Conservation (phyloP, 2,888 invertebrate genomes). For the Matsumyia berberina region DNA sequence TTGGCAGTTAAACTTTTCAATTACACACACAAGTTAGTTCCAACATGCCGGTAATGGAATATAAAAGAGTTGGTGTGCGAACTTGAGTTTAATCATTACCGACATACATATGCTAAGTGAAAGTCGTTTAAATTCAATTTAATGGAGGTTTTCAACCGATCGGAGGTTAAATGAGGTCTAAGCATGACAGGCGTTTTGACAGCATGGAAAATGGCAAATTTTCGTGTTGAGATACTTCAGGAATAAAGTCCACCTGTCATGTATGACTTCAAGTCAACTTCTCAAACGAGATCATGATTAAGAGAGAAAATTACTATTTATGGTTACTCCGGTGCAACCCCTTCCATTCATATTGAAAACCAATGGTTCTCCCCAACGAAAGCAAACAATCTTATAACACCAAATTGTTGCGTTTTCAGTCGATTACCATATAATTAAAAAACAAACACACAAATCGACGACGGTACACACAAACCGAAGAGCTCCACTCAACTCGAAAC, state of each 20-base stretch:
- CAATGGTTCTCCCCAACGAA: constrained; percentile 21
- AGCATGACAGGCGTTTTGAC: no score
- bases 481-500: constrained; percentile 53
- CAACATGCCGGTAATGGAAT: constrained; percentile 1
- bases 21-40: constrained; percentile 10
- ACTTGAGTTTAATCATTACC: not conserved
- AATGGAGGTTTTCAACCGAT: no score
- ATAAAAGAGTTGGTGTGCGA: constrained; percentile 22
- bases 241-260: constrained; percentile 9
- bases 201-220: no score
- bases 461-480: constrained; percentile 15
- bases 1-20: constrained; percentile 21
- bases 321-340: constrained; percentile 4
- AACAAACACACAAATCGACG: constrained; percentile 30
- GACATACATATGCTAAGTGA: not conserved
- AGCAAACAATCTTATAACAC: constrained; percentile 30
- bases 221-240: not conserved
- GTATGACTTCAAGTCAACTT: not conserved
- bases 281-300: constrained; percentile 18
- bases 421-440: constrained; percentile 65
- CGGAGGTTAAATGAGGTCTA: no score
- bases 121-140: no score
- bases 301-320: not conserved
- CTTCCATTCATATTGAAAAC: constrained; percentile 1
- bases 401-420: constrained; percentile 38